phyloP scores from a whole-genome alignment of 2,797 vertebrate species.

The Bradypus variegatus region DNA sequence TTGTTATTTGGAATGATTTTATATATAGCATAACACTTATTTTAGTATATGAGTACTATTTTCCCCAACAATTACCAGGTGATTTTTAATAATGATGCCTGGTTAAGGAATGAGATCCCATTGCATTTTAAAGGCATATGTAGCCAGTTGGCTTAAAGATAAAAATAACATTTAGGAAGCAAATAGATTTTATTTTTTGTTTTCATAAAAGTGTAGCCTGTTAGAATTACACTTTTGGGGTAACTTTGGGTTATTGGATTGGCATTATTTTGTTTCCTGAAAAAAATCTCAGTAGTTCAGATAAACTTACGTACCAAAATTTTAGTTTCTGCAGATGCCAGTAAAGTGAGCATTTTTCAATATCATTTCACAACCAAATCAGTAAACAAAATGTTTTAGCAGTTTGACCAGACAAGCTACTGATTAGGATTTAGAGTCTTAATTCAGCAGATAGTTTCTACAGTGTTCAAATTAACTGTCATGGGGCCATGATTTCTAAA shows the following conservation, averaged over 20 bases:
- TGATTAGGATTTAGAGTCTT: background rate
- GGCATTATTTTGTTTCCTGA: constrained; percentile 33
- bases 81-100: constrained; percentile 36
- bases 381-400: background rate
- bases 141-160: constrained; percentile 32
- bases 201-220: background rate
- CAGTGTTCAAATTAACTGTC: background rate
- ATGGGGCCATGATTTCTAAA: constrained; percentile 33
- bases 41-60: constrained; percentile 18
- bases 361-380: constrained; percentile 16
- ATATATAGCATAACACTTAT: constrained; percentile 30
- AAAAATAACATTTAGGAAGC: constrained; percentile 9
- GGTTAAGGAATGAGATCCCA: constrained; percentile 31
- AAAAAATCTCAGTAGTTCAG: constrained; percentile 24
- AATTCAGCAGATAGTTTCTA: constrained; percentile 18
- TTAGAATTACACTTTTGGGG: background rate
- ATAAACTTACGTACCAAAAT: constrained; percentile 22
- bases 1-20: constrained; percentile 53
- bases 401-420: background rate
- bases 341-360: background rate
- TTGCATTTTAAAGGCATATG: background rate
- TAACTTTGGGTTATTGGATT: constrained; percentile 1
- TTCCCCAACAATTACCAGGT: background rate
- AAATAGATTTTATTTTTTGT: constrained; percentile 17
- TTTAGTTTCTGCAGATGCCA: background rate